These are phyloP conservation scores for Murina feae DNA, from an alignment of 2,113 vertebrate genomes.

Conservation along the genomic window DNA sequence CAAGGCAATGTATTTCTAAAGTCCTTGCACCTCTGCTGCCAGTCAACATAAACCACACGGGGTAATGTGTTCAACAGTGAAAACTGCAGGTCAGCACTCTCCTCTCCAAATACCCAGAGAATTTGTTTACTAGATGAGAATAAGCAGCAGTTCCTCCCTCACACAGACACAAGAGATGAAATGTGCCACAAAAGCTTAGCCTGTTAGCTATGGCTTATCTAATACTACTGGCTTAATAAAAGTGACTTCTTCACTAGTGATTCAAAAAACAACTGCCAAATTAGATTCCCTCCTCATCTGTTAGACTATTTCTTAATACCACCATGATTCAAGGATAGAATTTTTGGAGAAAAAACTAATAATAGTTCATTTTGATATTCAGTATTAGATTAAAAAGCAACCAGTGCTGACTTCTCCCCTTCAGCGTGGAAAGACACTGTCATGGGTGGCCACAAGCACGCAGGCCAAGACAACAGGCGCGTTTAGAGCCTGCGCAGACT, in stretches of 20 bases:
- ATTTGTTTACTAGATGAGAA: neutral
- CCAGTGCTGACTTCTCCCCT: neutral
- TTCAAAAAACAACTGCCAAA: neutral
- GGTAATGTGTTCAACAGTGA: neutral
- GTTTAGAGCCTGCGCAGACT: neutral
- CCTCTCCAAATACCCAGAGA: neutral
- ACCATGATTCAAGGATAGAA: neutral
- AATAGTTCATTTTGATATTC: neutral
- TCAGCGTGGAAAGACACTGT: conserved; percentile 1
- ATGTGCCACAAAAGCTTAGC: neutral
- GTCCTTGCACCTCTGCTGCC: neutral
- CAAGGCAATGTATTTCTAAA: neutral
- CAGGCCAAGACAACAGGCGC: neutral
- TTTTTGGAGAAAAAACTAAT: neutral
- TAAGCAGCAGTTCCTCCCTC: neutral
- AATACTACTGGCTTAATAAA: neutral
- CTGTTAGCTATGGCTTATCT: neutral
- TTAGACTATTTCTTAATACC: neutral
- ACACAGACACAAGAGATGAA: neutral
- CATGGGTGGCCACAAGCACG: neutral
- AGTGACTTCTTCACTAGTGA: neutral
- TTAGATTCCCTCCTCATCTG: neutral
- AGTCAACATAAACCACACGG: neutral
- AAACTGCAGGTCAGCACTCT: neutral
- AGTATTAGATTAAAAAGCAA: neutral